These are phyloP conservation scores for Neoseiulus cucumeris DNA, from an alignment of 1,140 invertebrate genomes.

Conservation along the genomic window DNA sequence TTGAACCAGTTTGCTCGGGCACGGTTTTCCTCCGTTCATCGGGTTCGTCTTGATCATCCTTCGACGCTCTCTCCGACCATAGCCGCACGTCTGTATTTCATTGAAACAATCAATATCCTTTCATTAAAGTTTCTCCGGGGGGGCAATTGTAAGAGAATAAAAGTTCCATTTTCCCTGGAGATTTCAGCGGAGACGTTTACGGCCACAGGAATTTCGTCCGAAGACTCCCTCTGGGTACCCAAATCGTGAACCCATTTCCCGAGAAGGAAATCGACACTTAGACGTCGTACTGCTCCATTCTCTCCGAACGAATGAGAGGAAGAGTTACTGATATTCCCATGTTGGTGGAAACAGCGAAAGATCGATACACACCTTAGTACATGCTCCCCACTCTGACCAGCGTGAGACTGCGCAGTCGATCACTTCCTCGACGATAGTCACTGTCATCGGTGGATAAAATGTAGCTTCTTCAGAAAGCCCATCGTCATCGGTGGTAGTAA, in stretches of 20 bases:
- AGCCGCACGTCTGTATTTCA: constrained; percentile 36
- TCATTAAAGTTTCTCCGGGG: background rate
- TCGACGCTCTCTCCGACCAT: constrained; percentile 29
- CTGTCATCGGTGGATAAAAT: background rate
- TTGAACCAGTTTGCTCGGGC: constrained; percentile 35
- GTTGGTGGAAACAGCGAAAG: too few relatives aligned
- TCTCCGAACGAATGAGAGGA: too few relatives aligned
- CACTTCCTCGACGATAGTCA: background rate
- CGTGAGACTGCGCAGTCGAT: constrained; percentile 41
- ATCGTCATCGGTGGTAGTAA: background rate
- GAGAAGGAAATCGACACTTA: background rate
- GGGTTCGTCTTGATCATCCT: constrained; percentile 34
- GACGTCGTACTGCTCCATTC: too few relatives aligned
- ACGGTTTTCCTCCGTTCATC: constrained; percentile 44
- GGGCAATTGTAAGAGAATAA: background rate
- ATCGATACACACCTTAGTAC: constrained; percentile 29
- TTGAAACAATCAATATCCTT: constrained; percentile 21
- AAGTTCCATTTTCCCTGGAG: background rate
- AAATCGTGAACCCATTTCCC: background rate
- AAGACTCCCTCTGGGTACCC: background rate
- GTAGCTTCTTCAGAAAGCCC: background rate
- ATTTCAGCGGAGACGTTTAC: background rate
- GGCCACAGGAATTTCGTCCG: background rate
- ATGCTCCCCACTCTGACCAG: constrained; percentile 53
- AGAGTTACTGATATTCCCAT: too few relatives aligned